Evolutionary conservation across 1,140 invertebrate genomes (phyloP), one percentile per base, ranked within the genome.

Genomic region (Neelides sp.): DNA sequence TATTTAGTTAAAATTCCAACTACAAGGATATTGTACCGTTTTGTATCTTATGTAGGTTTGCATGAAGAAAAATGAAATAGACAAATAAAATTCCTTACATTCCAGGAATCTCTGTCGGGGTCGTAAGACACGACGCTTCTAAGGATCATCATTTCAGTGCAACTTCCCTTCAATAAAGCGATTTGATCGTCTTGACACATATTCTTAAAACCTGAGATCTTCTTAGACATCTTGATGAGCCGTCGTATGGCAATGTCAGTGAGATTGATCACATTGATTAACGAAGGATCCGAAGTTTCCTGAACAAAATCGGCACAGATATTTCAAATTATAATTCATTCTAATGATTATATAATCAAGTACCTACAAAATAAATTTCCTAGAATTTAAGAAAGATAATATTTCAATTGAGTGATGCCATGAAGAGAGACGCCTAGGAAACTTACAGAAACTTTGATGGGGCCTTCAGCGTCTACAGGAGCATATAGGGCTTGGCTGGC

Each of bases 171-270:
- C 0, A 93, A 66, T 12, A 93, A 67, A 15, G 86, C 84, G 37
- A 93, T 78, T 70, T 92, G 88, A 70, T 91, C 87, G 61, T 87
- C 84, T 63, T 90, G 83, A 62, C 85, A 91, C 78, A 91, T 83
- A 62, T 80, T 86, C 66, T 83, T 86, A 65, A 90, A 93, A 20
- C 79, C 82, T 57, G 76, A 80, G 30, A 92, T 85, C 65, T 85
- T 85, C 62, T 92, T 92, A 0, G 85, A 81, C 82, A 91, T 90
- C 66, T 89, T 88, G 59, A 93, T 92, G 19, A 94, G 69, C 30
- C 89, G 71, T 48, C 88, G 70, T 55, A 94, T 92, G 2, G 88
- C 87, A 48, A 90, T 78, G 2, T 90, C 87, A 1, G 88, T 92
- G 62, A 94, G 72, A 69, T 91, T 90, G 41, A 91, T 85, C 4